phyloP scores from a whole-genome alignment of 1,140 invertebrate species.

The Micrasema longulum region DNA sequence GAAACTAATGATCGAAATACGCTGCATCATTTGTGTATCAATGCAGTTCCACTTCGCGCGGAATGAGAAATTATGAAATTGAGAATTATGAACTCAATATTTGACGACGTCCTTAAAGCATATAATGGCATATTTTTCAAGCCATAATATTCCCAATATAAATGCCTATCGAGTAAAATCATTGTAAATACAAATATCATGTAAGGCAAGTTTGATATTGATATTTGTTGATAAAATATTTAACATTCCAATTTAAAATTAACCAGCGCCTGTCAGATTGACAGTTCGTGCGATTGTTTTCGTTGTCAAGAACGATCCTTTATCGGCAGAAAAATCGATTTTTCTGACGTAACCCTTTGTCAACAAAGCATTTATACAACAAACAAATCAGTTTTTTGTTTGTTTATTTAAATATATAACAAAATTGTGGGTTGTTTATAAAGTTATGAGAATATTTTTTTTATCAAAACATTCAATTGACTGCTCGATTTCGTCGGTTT shows the following conservation, averaged over 20 bases:
- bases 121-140: no score
- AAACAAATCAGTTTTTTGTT: not conserved
- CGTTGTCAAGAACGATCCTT: not conserved
- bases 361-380: not conserved
- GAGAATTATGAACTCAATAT: no score
- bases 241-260: not conserved
- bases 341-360: slow-evolving; percentile 11
- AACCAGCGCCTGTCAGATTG: slow-evolving; percentile 6
- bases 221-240: no score
- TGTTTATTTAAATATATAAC: not conserved
- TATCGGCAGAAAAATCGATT: slow-evolving; percentile 28
- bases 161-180: no score
- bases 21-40: no score
- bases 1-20: no score
- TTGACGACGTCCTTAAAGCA: no score
- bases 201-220: no score
- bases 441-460: not conserved
- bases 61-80: no score
- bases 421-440: not conserved
- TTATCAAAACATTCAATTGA: slow-evolving; percentile 16
- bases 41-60: no score
- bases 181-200: no score
- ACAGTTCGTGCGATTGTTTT: slow-evolving; percentile 20
- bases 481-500: not conserved
- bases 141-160: no score